These are phyloP conservation scores for Solenodon paradoxus DNA, from an alignment of 2,113 vertebrate genomes.

Conservation along the genomic window DNA sequence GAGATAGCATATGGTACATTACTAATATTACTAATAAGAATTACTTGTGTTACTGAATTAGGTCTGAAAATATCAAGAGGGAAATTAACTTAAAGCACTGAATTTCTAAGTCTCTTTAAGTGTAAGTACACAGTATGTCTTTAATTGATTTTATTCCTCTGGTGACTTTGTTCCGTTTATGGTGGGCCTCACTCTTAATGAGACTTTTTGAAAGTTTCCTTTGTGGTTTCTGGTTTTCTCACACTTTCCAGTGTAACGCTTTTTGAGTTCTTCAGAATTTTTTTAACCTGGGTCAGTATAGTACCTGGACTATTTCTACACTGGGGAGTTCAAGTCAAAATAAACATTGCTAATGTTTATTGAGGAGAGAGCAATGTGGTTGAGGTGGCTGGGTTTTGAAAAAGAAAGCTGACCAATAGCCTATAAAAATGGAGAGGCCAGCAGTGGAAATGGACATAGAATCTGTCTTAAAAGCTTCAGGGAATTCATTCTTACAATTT, in stretches of 20 bases:
- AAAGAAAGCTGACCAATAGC: background rate
- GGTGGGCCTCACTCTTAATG: conserved; percentile 61
- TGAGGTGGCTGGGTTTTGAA: background rate
- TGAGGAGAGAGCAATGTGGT: background rate
- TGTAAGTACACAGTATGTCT: conserved; percentile 47
- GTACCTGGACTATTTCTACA: conserved; percentile 74
- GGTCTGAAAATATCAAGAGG: conserved; percentile 68
- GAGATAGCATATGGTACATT: conserved; percentile 65
- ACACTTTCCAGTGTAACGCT: conserved; percentile 69
- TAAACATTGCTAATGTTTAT: conserved; percentile 48
- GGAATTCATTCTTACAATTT: background rate
- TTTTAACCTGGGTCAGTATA: conserved; percentile 69
- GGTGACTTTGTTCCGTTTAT: conserved; percentile 61
- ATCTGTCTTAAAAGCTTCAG: background rate
- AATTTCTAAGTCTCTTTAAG: conserved; percentile 58
- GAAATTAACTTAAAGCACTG: conserved; percentile 65
- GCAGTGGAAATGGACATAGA: background rate
- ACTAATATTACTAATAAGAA: conserved; percentile 64
- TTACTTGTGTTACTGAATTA: conserved; percentile 57
- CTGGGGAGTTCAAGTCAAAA: conserved; percentile 55
- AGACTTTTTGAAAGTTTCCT: conserved; percentile 53
- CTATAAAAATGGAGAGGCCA: background rate
- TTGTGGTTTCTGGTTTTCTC: conserved; percentile 71
- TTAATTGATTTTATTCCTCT: conserved; percentile 77
- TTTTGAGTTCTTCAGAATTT: conserved; percentile 78